Conservation (phyloP, 2,113 vertebrate species). For the Lonchura striata region DNA sequence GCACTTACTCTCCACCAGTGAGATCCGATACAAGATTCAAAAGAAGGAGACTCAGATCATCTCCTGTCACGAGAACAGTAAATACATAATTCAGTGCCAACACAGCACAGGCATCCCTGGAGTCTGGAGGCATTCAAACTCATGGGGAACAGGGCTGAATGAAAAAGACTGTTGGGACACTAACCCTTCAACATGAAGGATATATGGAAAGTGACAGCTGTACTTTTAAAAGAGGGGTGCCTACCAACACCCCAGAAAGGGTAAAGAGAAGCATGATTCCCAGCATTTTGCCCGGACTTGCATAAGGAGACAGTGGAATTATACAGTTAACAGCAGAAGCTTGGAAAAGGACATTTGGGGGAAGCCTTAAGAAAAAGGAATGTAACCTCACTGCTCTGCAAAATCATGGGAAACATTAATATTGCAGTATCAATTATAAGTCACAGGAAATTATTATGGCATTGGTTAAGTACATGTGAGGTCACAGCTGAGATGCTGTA, state of each 20-base stretch:
- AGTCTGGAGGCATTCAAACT: background rate
- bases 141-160: background rate
- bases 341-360: background rate
- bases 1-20: background rate
- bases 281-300: background rate
- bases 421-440: conserved; percentile 62
- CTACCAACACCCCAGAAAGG: background rate
- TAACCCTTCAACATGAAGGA: background rate
- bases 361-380: conserved; percentile 30
- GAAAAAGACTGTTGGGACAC: background rate
- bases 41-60: background rate
- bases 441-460: conserved; percentile 69
- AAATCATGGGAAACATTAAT: conserved; percentile 64
- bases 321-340: background rate
- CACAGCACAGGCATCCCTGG: background rate
- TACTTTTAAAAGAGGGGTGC: background rate
- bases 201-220: background rate
- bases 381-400: background rate
- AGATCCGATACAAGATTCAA: background rate
- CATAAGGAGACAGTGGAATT: background rate
- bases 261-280: background rate
- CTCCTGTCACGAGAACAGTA: background rate
- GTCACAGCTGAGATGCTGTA: conserved; percentile 32
- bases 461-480: conserved; percentile 56
- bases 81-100: background rate